phyloP scores from a whole-genome alignment of 2,113 vertebrate species.

The Hypanus sabinus region DNA sequence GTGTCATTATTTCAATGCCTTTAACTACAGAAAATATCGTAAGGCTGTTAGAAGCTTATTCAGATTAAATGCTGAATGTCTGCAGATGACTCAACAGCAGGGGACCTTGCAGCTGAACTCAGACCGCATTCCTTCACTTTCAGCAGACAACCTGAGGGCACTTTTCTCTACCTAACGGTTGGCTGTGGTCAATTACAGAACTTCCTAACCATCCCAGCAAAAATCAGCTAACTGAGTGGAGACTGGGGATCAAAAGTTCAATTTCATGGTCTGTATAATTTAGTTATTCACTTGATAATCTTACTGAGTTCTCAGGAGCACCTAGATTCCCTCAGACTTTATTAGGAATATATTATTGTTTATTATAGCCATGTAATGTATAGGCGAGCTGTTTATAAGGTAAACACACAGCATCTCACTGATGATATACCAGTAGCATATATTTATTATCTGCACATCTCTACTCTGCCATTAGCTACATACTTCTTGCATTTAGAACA shows the following conservation, averaged over 20 bases:
- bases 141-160: background rate
- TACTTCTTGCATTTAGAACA: slow-evolving; percentile 26
- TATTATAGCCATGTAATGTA: background rate
- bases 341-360: slow-evolving; percentile 21
- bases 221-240: background rate
- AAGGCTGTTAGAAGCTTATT: background rate
- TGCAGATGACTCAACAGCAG: background rate
- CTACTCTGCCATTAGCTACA: background rate
- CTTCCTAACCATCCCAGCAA: background rate
- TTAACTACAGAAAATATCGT: background rate
- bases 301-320: background rate
- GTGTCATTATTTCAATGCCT: background rate
- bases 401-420: slow-evolving; percentile 4
- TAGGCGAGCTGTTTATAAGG: slow-evolving; percentile 9
- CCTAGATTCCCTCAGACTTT: background rate
- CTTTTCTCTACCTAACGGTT: background rate
- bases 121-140: background rate
- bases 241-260: background rate
- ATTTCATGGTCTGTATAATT: slow-evolving; percentile 13
- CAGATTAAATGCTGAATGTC: background rate
- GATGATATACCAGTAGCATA: slow-evolving; percentile 7
- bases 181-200: background rate
- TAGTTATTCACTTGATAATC: background rate
- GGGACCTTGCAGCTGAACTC: background rate
- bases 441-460: slow-evolving; percentile 26